Conservation (phyloP, 2,113 vertebrate genomes). For the Larimichthys crocea region DNA sequence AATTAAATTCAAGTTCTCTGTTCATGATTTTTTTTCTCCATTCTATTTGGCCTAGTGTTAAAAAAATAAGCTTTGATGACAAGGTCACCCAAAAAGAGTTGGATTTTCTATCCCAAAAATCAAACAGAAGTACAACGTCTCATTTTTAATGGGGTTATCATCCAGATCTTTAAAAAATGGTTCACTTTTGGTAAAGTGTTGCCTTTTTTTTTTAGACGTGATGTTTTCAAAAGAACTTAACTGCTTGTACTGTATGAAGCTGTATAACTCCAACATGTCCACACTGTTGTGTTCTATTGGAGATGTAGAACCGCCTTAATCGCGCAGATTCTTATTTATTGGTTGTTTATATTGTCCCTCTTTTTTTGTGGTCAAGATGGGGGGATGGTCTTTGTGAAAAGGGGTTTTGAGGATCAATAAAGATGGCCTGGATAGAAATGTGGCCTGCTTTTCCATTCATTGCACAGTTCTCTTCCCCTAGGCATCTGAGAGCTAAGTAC, state of each 20-base stretch:
- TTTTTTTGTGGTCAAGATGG: conserved; percentile 72
- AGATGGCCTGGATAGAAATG: conserved; percentile 82
- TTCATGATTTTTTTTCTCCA: conserved; percentile 21
- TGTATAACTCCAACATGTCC: conserved; percentile 80
- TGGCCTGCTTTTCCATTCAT: conserved; percentile 81
- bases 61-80: conserved; percentile 55
- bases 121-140: conserved; percentile 53
- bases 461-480: conserved; percentile 66
- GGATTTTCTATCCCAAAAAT: conserved; percentile 41
- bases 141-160: conserved; percentile 59
- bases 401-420: conserved; percentile 84
- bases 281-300: conserved; percentile 82
- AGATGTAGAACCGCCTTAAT: conserved; percentile 87
- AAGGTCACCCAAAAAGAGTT: conserved; percentile 44
- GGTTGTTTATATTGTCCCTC: conserved; percentile 79
- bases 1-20: conserved; percentile 52
- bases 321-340: conserved; percentile 83
- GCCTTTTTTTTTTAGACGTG: conserved; percentile 70
- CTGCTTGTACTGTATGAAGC: conserved; percentile 82
- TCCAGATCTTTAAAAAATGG: conserved; percentile 63
- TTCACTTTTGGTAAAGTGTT: conserved; percentile 72
- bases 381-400: conserved; percentile 75
- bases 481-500: conserved; percentile 55
- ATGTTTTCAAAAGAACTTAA: conserved; percentile 71
- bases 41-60: conserved; percentile 62